Evolutionary conservation across 2,113 vertebrate genomes (phyloP).

Genomic region (Phoxinus phoxinus): DNA sequence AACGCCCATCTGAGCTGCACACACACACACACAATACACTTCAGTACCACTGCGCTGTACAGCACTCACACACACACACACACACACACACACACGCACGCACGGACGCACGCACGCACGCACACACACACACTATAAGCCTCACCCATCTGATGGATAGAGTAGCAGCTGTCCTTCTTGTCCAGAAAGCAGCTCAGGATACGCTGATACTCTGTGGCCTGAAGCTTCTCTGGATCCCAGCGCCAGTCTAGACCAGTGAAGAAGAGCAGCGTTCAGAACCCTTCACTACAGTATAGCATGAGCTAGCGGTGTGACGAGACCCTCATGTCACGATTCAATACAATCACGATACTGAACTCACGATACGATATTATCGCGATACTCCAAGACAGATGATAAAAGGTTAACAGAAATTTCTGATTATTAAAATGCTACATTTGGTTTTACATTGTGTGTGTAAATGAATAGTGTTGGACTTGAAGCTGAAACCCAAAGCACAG

Average conservation of each 20-base stretch:
- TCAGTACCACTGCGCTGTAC: not conserved
- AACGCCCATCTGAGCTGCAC: slow-evolving; percentile 89
- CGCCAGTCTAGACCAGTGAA: slow-evolving; percentile 78
- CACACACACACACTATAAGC: not conserved
- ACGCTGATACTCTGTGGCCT: slow-evolving; percentile 77
- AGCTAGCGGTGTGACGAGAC: too few relatives aligned
- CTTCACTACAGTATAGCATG: too few relatives aligned
- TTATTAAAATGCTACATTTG: too few relatives aligned
- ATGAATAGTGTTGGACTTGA: too few relatives aligned
- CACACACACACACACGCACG: not conserved
- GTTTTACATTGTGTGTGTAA: too few relatives aligned
- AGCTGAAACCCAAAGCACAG: too few relatives aligned
- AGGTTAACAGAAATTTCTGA: too few relatives aligned
- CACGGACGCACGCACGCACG: not conserved
- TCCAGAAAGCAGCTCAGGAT: slow-evolving; percentile 86
- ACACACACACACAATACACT: slow-evolving; percentile 19
- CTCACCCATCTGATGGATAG: slow-evolving; percentile 90
- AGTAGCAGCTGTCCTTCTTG: slow-evolving; percentile 89
- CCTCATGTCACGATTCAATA: too few relatives aligned
- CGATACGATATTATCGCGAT: too few relatives aligned
- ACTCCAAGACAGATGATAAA: too few relatives aligned
- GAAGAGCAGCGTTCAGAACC: not conserved
- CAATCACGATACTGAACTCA: too few relatives aligned
- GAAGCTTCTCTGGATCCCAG: slow-evolving; percentile 78
- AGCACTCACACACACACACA: not conserved